phyloP scores from a whole-genome alignment of 2,797 vertebrate genomes.

The Rhabdomys pumilio region DNA sequence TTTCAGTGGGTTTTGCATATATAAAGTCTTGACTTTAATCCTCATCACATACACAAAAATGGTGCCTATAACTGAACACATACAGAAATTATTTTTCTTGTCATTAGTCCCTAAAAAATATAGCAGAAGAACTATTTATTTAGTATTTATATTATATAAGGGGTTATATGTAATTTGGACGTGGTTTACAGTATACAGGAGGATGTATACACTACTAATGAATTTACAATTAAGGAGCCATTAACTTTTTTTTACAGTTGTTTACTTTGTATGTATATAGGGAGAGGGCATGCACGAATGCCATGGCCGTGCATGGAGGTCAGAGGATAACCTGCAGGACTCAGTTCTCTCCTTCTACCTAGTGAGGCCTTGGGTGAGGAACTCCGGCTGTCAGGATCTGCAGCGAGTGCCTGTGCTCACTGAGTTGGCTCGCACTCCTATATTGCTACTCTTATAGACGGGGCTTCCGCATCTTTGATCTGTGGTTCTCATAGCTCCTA shows the following conservation, averaged over 20 bases:
- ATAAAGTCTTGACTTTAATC: background rate
- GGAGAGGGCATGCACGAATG: background rate
- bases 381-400: background rate
- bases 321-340: background rate
- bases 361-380: no score
- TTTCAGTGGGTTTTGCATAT: background rate
- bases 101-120: background rate
- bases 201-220: no score
- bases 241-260: background rate
- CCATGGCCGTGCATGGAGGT: background rate
- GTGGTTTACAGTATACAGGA: background rate
- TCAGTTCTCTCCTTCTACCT: background rate
- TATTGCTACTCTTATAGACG: background rate
- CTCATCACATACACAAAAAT: background rate
- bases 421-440: rapidly evolving
- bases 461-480: background rate
- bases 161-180: background rate
- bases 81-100: background rate
- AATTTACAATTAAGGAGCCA: no score
- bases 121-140: background rate
- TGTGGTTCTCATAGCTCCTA: background rate
- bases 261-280: background rate
- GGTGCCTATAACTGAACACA: background rate
- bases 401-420: background rate
- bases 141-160: background rate